These are phyloP conservation scores for Sebastiscus tertius DNA, from an alignment of 2,797 vertebrate genomes.

Conservation along the genomic window DNA sequence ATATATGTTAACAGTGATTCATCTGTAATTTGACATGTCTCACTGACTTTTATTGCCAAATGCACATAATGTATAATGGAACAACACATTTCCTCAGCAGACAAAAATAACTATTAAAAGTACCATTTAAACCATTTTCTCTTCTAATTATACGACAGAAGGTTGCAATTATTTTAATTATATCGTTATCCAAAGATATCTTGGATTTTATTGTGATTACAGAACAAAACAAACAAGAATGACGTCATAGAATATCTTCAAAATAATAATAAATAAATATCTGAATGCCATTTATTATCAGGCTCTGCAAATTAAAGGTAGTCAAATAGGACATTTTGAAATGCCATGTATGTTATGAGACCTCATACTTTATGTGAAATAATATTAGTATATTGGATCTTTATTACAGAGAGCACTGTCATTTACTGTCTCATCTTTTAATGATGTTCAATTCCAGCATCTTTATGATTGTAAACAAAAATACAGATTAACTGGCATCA, in stretches of 20 bases:
- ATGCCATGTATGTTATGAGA: background rate
- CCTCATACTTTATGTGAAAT: background rate
- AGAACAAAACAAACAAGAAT: background rate
- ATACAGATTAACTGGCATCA: background rate
- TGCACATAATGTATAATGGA: background rate
- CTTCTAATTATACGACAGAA: background rate
- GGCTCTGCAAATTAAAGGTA: background rate
- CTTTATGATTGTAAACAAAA: background rate
- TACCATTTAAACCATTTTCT: background rate
- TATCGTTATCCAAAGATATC: background rate
- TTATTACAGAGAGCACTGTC: background rate
- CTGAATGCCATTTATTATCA: background rate
- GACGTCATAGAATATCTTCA: background rate
- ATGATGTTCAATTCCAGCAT: background rate
- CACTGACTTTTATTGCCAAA: slow-evolving; percentile 18
- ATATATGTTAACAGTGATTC: slow-evolving; percentile 36
- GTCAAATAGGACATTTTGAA: background rate
- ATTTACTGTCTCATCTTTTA: background rate
- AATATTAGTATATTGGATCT: background rate
- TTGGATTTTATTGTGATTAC: background rate
- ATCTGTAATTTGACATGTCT: slow-evolving; percentile 25
- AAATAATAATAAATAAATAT: no score
- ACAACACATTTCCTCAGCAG: background rate
- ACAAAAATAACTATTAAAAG: background rate
- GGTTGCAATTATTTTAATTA: background rate